Base-by-base conservation (phyloP, 2,113 vertebrate genomes). In the Elgaria multicarinata region DNA sequence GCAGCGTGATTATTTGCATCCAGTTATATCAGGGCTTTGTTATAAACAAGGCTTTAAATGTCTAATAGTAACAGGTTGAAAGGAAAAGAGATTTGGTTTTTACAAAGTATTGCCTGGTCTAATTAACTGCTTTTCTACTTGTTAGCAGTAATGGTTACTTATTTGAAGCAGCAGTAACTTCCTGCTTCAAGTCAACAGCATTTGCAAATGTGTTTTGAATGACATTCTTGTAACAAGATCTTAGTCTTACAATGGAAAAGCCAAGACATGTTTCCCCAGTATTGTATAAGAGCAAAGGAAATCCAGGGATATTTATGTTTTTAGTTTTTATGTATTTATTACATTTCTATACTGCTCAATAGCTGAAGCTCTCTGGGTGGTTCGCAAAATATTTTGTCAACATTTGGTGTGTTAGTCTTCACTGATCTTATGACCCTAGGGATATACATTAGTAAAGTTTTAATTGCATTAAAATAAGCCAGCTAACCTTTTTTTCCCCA, bases 261-360 rank as follows among this genome's bases (percentile, higher is more conserved):
- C 69, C 0, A 67, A 67, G 16, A 87, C n/a, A 44, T 39, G 0
- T 83, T 84, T 87, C 75, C n/a, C 39, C 31, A 46, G 69, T 0
- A 0, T 46, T 39, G 1, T 50, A 33, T 87, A 4, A 75, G 24
- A 75, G 0, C 6, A 0, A 1, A 28, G 20, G 46, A 44, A 13
- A 4, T 18, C 66, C 1, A 69, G 89, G 72, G 18, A 0, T 0
- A 0, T 39, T 26, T 62, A 24, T n/a, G 53, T 1, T 3, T 2
- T 20, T 79, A 1, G 3, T 24, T 28, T 46, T n/a, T 31, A 67
- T n/a, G 8, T 8, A 22, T 39, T 62, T 62, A 22, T 62, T 62
- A 53, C 20, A 22, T 62, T 62, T 62, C 16, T 62, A 18, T 62
- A 62, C 16, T 20, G 5, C 58, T 20, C 12, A 62, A 22, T 62